phyloP scores from a whole-genome alignment of 2,113 vertebrate species.

The Delphinapterus leucas region DNA sequence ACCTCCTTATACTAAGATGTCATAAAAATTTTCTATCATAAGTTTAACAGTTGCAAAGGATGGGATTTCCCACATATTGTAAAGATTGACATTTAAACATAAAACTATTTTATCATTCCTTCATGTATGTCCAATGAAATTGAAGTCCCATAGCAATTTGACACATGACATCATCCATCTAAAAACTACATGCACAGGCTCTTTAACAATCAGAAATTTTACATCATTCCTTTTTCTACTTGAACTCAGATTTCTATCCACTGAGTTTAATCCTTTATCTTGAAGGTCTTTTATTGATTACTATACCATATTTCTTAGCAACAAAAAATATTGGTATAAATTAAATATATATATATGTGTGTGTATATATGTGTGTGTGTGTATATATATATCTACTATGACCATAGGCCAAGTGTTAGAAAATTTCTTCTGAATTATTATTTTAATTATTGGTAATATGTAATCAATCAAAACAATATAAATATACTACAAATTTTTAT shows the following conservation, averaged over 20 bases:
- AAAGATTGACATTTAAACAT: conserved; percentile 32
- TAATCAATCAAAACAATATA: not conserved
- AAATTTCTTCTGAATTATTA: not conserved
- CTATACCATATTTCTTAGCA: not conserved
- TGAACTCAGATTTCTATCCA: conserved; percentile 44
- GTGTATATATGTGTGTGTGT: not conserved
- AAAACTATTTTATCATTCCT: conserved; percentile 6
- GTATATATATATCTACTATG: not conserved
- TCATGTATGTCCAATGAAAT: not conserved
- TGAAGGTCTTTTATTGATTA: conserved; percentile 30
- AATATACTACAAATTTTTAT: not conserved
- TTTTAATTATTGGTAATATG: not conserved
- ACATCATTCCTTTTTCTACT: conserved; percentile 2
- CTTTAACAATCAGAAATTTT: conserved; percentile 30
- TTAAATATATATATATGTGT: not conserved
- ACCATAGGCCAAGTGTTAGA: not conserved
- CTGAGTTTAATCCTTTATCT: conserved; percentile 18
- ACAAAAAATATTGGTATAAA: not conserved
- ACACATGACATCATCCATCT: conserved; percentile 25
- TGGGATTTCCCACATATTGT: not conserved
- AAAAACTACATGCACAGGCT: conserved; percentile 35
- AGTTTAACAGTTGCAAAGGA: not conserved
- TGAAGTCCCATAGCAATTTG: not conserved
- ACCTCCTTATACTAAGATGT: not conserved
- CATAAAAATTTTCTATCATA: not conserved